Base-by-base conservation (phyloP, 2,113 vertebrate genomes). In the Brachyhypopomus occidentalis region DNA sequence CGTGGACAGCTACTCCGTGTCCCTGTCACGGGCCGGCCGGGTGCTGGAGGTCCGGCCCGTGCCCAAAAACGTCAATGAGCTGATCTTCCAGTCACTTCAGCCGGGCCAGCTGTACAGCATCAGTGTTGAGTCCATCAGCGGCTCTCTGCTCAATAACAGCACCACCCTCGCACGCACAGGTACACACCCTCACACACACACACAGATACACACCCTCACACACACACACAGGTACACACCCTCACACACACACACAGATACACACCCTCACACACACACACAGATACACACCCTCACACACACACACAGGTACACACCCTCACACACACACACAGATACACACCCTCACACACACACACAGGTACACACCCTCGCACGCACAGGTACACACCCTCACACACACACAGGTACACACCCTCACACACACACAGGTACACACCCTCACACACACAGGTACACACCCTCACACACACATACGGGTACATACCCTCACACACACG, bases 101-200 rank as follows among this genome's bases (percentile, higher is more conserved):
- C 93, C 97, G 0, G 98, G 98, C 3, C 95, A 97, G 81, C 88
- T 88, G 85, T 99, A 99, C 89, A 86, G 3, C 2, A 86, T 99
- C 8, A 88, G 85, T 2, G 93, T 99, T 0, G 91, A 93, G 74
- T 94, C 97, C 0, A 84, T 95, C 86, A 98, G 97, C 0, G 98
- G 96, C 9, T 89, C 91, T 6, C 92, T 98, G 83, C 84, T 86
- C 75, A 97, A 96, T 92, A 96, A 96, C 89, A 87, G 90, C 82
- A 92, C 91, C 0, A 90, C 91, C 1, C 70, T 89, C 0, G 96
- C 96, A 48, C 91, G 94, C 79, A 98, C 96, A 88, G 93, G 98
- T 99, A 89, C 20, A 92, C 30, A 6, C 19, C n/a, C 7, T 5
- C 48, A 4, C 72, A 55, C 30, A 48, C n/a, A 72, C 67, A 14